Base-by-base conservation (phyloP, 2,888 invertebrate species). In the Mayetiola destructor region DNA sequence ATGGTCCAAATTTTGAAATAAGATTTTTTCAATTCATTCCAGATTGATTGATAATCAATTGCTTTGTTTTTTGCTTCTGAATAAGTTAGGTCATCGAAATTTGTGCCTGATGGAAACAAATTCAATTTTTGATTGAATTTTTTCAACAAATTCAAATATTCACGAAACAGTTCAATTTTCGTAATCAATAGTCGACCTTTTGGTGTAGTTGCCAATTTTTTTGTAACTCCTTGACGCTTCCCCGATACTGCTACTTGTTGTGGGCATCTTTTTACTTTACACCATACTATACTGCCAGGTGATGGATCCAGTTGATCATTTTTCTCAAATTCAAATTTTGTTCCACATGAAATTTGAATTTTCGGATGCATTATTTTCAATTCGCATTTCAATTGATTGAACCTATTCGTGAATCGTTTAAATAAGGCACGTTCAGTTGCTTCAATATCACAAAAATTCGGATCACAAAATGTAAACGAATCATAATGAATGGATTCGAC, bases 161-260 rank as follows among this genome's bases (percentile, higher is more conserved):
- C 71, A 60, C 69, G 68, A 55, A 78, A 74, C 3, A 83, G 61
- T 61, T 73, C 73, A 62, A 73, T 74, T 71, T 81, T 80, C 62
- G 77, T 78, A 39, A 81, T 73, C 56, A 73, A 68, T 58, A 82
- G 67, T 36, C 74, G 73, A 53, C 69, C 74, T 14, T 67, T 73
- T 18, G 70, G 69, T 21, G 65, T 67, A 55, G 69, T 67, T 27
- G 69, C 32, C 1, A 65, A 63, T 32, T 83, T 87, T 66, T 84
- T 87, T 0, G 88, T 89, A 1, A 81, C 74, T 4, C 92, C 92
- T 67, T 87, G 82, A 61, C 81, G 85, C 64, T 77, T 79, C 4
- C 93, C 92, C 65, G 84, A 80, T 0, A 88, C 84, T 20, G 81
- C 78, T 29, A 90, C 80, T 74, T 91, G 87, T 48, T 74, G 68